Base-by-base conservation (phyloP, 2,888 invertebrate genomes). In the Endotricha flammealis region DNA sequence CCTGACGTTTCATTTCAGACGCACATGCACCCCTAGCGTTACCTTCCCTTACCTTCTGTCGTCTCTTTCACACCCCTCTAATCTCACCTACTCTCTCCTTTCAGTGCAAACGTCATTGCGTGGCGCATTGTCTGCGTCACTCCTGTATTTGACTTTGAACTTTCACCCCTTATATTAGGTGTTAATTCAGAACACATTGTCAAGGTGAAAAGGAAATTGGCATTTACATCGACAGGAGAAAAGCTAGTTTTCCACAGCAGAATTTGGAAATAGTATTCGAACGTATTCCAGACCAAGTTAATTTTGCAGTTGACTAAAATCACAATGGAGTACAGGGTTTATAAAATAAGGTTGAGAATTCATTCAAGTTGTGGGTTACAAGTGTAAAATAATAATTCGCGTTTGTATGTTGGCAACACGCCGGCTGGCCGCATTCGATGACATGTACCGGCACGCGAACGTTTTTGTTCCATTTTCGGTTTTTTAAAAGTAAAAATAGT, bases 181-280 rank as follows among this genome's bases (percentile, higher is more conserved):
- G 63, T 42, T 43, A 50, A 55, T 57, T 60, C 67, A 10, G 45
- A 41, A 52, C 43, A 51, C 28, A 14, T 11, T 28, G 13, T 1
- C 12, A 17, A 10, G 22, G 64, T 66, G 53, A 75, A 77, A 80
- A 74, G 82, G 76, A 85, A 85, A 82, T 83, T 82, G 82, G 81
- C 76, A 78, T 82, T 82, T 82, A 83, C 74, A 73, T 64, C 75
- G 64, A 67, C 71, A 78, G 81, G 64, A 72, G 85, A 82, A 80
- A 83, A 85, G 82, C 73, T 64, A 81, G 80, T 82, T 82, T 85
- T 73, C 82, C 77, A 62, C 76, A 67, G 81, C 85, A 82, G 63
- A 71, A 66, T 78, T 73, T 56, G 73, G 75, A 82, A 83, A 81
- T 78, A 61, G 64, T 66, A 71, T 75, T 67, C 64, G 73, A 75